A percentile compares a stretch with the other conserved stretches of the same genome.
Evolutionary conservation across 2,797 vertebrate species (phyloP).

Genomic region (Heliangelus exortis): DNA sequence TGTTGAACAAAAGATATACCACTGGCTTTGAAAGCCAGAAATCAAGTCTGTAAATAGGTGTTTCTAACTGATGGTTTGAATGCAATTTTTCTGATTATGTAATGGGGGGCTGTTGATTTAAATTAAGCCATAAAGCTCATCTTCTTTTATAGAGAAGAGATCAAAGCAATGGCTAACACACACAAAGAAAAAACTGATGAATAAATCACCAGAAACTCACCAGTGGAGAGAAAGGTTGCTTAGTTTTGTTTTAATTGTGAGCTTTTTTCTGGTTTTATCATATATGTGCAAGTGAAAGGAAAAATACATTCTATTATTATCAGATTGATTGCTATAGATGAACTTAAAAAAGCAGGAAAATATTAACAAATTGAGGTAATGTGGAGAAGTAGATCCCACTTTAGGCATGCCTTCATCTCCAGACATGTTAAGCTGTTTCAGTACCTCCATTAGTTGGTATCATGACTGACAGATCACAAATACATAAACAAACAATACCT

Average conservation of each 20-base stretch:
- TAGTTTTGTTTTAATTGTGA: not conserved
- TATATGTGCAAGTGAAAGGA: not conserved
- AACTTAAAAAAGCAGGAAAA: not conserved
- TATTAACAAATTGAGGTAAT: not conserved
- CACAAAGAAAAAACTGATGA: not conserved
- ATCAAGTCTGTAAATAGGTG: not conserved
- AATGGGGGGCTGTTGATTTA: not conserved
- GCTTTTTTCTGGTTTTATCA: rapidly evolving
- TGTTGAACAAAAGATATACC: not conserved
- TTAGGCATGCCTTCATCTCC: not conserved
- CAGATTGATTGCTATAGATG: not conserved
- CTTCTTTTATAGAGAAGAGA: not conserved
- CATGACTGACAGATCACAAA: not conserved
- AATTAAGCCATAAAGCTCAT: not conserved
- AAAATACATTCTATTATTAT: not conserved
- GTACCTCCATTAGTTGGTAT: not conserved
- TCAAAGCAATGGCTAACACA: not conserved
- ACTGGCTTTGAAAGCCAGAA: not conserved
- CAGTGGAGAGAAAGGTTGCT: not conserved
- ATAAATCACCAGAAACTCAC: not conserved
- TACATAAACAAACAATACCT: not conserved
- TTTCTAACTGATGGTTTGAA: not conserved
- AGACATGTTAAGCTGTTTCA: not conserved
- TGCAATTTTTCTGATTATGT: not conserved
- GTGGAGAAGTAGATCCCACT: not conserved